Evolutionary conservation across 2,113 vertebrate genomes (phyloP).

Genomic region (Dermatemys mawii): DNA sequence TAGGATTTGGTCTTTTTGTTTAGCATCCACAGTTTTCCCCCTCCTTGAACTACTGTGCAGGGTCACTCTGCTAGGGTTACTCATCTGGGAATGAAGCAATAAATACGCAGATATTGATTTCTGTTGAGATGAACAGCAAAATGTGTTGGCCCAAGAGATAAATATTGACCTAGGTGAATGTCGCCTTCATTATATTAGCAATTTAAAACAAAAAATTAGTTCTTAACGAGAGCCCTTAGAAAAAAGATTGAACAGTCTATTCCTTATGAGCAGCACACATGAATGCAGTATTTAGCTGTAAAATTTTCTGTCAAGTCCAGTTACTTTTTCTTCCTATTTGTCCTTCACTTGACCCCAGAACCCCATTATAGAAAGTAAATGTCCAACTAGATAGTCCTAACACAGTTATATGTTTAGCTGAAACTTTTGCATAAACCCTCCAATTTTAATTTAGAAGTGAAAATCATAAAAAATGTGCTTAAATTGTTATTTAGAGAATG

Average conservation of each 20-base stretch:
- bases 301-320: not conserved
- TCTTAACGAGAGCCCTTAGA: not conserved
- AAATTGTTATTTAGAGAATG: not conserved
- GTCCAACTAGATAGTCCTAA: not conserved
- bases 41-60: not conserved
- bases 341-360: slow-evolving; percentile 12
- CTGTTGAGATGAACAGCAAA: not conserved
- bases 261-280: not conserved
- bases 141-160: not conserved
- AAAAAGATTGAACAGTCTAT: not conserved
- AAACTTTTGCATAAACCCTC: not conserved
- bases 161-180: not conserved
- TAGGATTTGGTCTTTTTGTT: not conserved
- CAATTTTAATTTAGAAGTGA: not conserved
- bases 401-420: not conserved
- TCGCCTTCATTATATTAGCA: not conserved
- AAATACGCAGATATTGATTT: not conserved
- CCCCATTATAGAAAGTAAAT: slow-evolving; percentile 4
- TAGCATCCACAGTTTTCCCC: not conserved
- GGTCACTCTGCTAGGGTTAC: not conserved
- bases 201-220: not conserved
- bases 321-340: not conserved
- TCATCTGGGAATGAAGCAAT: not conserved
- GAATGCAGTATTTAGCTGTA: not conserved
- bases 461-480: not conserved